Percentiles rank a stretch among this genome's conserved stretches.
Conservation (phyloP, 92 coral and sea anemone genomes). For the Phenganax marumi region DNA sequence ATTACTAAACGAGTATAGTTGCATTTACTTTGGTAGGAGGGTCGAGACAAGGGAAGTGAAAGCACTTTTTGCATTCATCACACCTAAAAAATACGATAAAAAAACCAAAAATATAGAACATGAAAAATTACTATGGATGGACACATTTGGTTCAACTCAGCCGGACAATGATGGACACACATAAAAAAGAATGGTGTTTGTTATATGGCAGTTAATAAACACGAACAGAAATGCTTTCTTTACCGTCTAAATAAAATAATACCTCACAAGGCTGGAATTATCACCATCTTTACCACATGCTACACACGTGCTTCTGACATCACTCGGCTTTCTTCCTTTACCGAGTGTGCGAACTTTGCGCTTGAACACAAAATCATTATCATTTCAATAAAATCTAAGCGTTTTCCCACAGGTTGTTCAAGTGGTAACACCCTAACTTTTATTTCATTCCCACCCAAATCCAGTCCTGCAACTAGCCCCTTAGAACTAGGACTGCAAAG, state of each 20-base stretch:
- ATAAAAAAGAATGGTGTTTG: too few species aligned
- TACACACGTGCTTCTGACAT: slow-evolving; percentile 68
- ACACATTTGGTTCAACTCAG: too few species aligned
- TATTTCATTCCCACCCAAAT: too few species aligned
- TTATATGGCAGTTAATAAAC: background rate
- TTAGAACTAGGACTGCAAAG: too few species aligned
- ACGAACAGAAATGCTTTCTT: background rate
- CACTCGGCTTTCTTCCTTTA: slow-evolving; percentile 56
- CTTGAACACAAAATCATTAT: slow-evolving; percentile 4
- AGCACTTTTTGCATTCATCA: slow-evolving; percentile 82
- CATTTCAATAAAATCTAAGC: too few species aligned
- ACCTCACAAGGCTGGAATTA: slow-evolving; percentile 89
- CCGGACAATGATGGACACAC: too few species aligned
- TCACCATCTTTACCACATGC: slow-evolving; percentile 75
- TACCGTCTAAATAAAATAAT: background rate
- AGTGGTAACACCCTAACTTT: too few species aligned
- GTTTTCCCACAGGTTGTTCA: too few species aligned
- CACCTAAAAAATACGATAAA: slow-evolving; percentile 61
- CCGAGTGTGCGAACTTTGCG: slow-evolving; percentile 21
- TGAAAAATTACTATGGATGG: background rate
- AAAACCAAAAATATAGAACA: background rate
- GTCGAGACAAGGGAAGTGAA: slow-evolving; percentile 88
- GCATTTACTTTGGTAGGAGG: slow-evolving; percentile 82
- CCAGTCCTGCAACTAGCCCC: too few species aligned
- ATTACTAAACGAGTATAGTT: background rate